Conservation (phyloP, 1,140 invertebrate species). For the Drosophila bifasciata region DNA sequence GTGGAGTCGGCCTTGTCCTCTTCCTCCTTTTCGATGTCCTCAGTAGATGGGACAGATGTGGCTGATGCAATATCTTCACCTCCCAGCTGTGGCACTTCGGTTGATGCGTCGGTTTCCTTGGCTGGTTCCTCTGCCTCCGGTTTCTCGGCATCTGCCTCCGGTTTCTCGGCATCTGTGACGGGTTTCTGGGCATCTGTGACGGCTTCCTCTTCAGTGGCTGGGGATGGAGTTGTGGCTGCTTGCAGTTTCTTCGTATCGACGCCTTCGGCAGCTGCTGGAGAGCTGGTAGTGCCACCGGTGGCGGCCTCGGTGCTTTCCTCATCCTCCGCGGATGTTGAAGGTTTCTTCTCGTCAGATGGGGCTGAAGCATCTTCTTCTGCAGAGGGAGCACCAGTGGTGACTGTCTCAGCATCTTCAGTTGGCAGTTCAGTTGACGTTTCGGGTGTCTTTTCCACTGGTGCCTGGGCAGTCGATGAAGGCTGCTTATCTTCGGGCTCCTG, state of each 20-base stretch:
- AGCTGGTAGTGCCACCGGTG: constrained; percentile 12
- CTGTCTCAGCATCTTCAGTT: constrained; percentile 22
- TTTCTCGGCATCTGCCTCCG: constrained; percentile 35
- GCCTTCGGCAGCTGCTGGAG: constrained; percentile 20
- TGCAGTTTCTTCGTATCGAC: constrained; percentile 30
- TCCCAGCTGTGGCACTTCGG: constrained; percentile 21
- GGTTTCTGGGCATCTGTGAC: constrained; percentile 3
- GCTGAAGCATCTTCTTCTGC: constrained; percentile 9
- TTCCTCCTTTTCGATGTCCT: constrained; percentile 28
- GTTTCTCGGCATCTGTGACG: constrained; percentile 27
- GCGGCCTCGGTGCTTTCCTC: constrained; percentile 35
- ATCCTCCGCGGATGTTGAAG: constrained; percentile 31
- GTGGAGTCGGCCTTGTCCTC: not conserved
- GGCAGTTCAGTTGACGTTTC: constrained; percentile 29
- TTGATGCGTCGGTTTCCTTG: constrained; percentile 27
- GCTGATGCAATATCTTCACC: constrained; percentile 7
- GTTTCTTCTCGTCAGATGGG: constrained; percentile 33
- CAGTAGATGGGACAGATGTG: constrained; percentile 36
- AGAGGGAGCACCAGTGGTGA: constrained; percentile 33
- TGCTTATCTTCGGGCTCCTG: constrained; percentile 20
- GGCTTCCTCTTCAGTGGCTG: constrained; percentile 19
- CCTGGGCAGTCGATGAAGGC: constrained; percentile 20
- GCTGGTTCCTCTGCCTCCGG: constrained; percentile 3
- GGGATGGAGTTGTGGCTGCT: constrained; percentile 12
- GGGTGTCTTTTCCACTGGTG: constrained; percentile 27